phyloP scores from a whole-genome alignment of 2,888 invertebrate genomes.

The Lydus trimaculatus region DNA sequence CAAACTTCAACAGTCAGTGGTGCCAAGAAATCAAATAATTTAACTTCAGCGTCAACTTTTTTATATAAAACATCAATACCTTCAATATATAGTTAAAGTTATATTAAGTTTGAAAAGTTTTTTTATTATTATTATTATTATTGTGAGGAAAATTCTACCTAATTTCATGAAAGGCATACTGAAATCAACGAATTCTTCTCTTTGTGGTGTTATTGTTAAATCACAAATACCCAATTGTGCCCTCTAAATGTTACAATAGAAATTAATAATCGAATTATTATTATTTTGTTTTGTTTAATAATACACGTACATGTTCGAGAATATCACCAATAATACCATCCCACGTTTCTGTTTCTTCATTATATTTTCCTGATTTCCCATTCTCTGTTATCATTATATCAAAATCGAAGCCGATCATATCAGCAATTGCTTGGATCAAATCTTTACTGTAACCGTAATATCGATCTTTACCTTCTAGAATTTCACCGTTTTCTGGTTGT shows the following conservation, averaged over 20 bases:
- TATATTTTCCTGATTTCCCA: slow-evolving; percentile 71
- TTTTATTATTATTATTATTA: too few species aligned
- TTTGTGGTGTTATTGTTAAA: slow-evolving; percentile 90
- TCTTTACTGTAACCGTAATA: slow-evolving; percentile 91
- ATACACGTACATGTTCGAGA: slow-evolving; percentile 70
- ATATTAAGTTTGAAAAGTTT: neutral
- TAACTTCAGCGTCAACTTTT: slow-evolving; percentile 75
- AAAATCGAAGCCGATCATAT: slow-evolving; percentile 64
- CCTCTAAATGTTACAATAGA: slow-evolving; percentile 68
- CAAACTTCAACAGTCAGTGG: slow-evolving; percentile 86
- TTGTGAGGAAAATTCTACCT: slow-evolving; percentile 61
- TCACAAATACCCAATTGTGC: slow-evolving; percentile 96
- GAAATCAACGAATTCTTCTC: slow-evolving; percentile 89
- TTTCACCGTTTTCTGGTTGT: slow-evolving; percentile 63
- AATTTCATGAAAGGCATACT: slow-evolving; percentile 98
- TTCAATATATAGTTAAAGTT: slow-evolving; percentile 58
- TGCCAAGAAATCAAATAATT: slow-evolving; percentile 87
- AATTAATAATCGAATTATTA: neutral
- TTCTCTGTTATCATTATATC: slow-evolving; percentile 73
- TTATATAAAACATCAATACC: slow-evolving; percentile 88
- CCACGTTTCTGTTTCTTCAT: slow-evolving; percentile 75
- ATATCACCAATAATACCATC: slow-evolving; percentile 76
- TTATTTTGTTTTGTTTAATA: neutral
- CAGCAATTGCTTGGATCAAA: slow-evolving; percentile 80
- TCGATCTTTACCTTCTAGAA: slow-evolving; percentile 72